phyloP scores from a whole-genome alignment of 2,113 vertebrate species.

The Rousettus leschenaultii region DNA sequence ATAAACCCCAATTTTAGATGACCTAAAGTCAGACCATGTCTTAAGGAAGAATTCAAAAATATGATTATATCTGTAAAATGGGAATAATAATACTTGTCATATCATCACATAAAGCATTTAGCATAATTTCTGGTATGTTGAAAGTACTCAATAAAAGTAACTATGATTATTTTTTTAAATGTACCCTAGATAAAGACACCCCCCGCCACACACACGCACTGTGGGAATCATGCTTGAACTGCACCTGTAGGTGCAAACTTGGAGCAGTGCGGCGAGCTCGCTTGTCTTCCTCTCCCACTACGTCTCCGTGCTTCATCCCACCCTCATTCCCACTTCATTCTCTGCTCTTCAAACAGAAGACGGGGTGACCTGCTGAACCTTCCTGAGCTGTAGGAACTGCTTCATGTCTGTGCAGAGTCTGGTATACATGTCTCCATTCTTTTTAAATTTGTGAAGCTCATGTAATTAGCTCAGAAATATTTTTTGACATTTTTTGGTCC shows the following conservation, averaged over 20 bases:
- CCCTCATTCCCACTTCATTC: background rate
- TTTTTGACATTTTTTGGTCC: background rate
- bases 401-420: rapidly evolving
- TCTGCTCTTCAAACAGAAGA: background rate
- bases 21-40: background rate
- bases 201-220: background rate
- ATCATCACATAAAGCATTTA: background rate
- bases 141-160: background rate
- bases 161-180: background rate
- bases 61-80: background rate
- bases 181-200: background rate
- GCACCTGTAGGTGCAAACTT: background rate
- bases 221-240: background rate
- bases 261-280: background rate
- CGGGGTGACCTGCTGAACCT: no score
- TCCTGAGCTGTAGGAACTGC: background rate
- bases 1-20: background rate
- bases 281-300: background rate
- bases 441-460: background rate
- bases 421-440: background rate
- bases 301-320: no score
- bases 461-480: background rate
- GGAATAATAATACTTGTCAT: background rate
- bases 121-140: background rate
- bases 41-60: background rate